Base-by-base conservation (phyloP, 2,113 vertebrate genomes). In the Pangasianodon gigas region DNA sequence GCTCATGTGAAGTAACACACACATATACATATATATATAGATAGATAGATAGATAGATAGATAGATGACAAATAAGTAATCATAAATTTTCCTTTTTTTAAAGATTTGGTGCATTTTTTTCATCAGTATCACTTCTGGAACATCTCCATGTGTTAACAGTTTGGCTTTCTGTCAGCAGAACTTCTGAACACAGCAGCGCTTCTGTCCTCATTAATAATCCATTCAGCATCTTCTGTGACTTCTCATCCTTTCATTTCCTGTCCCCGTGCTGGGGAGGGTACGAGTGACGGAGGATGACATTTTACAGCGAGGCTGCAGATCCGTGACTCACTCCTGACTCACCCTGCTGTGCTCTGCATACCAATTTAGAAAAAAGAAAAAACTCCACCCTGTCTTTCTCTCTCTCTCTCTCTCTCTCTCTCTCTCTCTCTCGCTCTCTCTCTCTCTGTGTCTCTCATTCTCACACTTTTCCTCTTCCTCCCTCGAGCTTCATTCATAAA, bases 251-350 rank as follows among this genome's bases (percentile, higher is more conserved):
- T 84, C 83, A 91, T 91, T 89, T 90, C 89, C 91, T 88, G 91
- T 85, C 41, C 56, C 81, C 87, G 44, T 48, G 32, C 75, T 18
- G 83, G 83, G 54, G 84, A 80, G 56, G 69, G 89, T 41, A 46
- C 87, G 75, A 80, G 58, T 87, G 91, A 87, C 7, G 77, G 88
- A 71, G 85, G 79, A 91, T 90, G 89, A 90, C 92, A 92, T 93
- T 83, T 93, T 91, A 65, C 48, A 90, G 84, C 26, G 46, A 84
- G 88, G 83, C 88, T 89, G 84, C 84, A 87, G 69, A 90, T 88
- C 56, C 56, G 83, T 93, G 92, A 92, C 89, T 93, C 91, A 93
- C 89, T 80, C 67, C 85, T 90, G 90, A 91, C 89, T 92, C 92
- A 92, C 75, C 85, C 74, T 85, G 83, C 85, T 48, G 56, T 29